Base-by-base conservation (phyloP, 1,140 invertebrate genomes). In the Neodiprion fabricii region DNA sequence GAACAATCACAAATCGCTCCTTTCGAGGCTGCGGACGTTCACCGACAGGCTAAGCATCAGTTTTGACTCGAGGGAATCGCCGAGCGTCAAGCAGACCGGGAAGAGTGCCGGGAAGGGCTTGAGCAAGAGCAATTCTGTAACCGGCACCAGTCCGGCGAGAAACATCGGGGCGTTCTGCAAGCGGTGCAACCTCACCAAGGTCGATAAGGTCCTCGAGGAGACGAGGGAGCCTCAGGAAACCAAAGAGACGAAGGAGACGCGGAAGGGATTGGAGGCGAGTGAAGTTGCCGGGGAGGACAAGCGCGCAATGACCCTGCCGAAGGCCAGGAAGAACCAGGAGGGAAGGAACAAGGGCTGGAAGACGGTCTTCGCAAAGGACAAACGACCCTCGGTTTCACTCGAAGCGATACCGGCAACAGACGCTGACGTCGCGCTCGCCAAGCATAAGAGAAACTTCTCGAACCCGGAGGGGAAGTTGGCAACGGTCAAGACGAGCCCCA, bases 331-430 rank as follows among this genome's bases (percentile, higher is more conserved):
- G 61, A 82, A 82, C 0, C 82, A 87, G 9, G 86, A 86, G 11
- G 80, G 77, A 12, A 84, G 84, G 72, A 85, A 84, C 72, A 88
- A 84, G 14, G 85, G 85, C 47, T 88, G 87, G 87, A 71, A 81
- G 17, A 86, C 83, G 49, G 86, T 87, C 1, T 88, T 88, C 40
- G 82, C 82, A 2, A 88, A 88, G 61, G 87, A 88, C 23, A 87
- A 86, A 11, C 81, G 86, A 40, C 85, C 87, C 0, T 88, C 86
- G 0, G 74, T 83, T 1, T 88, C 87, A 7, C 48, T 88, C 67
- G 87, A 88, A 48, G 79, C 77, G 10, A 69, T 88, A 3, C 79
- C 86, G 1, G 78, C 80, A 10, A 70, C 79, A 4, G 77, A 85
- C 9, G 49, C 74, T 50, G 17, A 80, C 0, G 48, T 28, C 21